Percentiles rank a stretch among this genome's conserved stretches.
Conservation (phyloP, 2,888 invertebrate genomes). For the Tetragonisca angustula region DNA sequence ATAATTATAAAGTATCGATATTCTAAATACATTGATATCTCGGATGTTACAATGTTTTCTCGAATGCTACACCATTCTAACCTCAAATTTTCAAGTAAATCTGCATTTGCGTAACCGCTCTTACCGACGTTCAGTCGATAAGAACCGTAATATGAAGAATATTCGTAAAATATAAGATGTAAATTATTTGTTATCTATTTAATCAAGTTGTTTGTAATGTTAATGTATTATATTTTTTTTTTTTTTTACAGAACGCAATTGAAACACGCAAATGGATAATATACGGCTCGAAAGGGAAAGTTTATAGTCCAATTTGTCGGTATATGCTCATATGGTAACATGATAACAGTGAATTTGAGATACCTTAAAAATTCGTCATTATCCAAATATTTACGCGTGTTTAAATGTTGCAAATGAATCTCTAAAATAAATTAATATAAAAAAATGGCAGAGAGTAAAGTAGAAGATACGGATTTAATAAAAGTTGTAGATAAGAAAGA, state of each 20-base stretch:
- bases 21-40: background rate
- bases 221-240: background rate
- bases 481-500: constrained; percentile 26
- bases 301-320: background rate
- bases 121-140: constrained; percentile 48
- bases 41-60: constrained; percentile 3
- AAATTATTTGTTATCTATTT: background rate
- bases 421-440: constrained; percentile 36
- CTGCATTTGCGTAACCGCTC: background rate
- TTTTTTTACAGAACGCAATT: constrained; percentile 46
- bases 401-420: constrained; percentile 42
- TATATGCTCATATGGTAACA: constrained; percentile 38
- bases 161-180: background rate
- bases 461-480: constrained; percentile 29
- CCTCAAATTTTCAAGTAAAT: constrained; percentile 41
- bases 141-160: background rate
- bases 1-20: background rate
- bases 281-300: background rate
- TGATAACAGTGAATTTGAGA: constrained; percentile 10
- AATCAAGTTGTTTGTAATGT: background rate
- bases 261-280: constrained; percentile 33
- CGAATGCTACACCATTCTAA: constrained; percentile 30
- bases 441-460: constrained; percentile 60
- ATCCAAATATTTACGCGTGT: constrained; percentile 20
- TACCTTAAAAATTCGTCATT: constrained; percentile 5